These are phyloP conservation scores for Microcebus griseorufus DNA, from an alignment of 2,113 vertebrate species.

Conservation along the genomic window DNA sequence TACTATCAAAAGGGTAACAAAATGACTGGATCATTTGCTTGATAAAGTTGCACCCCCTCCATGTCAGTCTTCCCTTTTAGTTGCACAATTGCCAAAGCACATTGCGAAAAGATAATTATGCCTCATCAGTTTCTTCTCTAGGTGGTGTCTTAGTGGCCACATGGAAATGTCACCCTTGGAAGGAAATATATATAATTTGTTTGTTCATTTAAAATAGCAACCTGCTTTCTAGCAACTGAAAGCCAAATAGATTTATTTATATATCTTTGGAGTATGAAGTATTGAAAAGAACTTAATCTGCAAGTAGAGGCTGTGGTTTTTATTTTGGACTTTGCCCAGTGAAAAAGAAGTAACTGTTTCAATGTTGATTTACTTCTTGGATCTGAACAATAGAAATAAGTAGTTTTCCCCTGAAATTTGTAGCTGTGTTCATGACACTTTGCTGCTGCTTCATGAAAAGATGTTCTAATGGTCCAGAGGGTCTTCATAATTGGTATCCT, in stretches of 20 bases:
- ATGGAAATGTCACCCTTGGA: neutral
- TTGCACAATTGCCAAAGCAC: neutral
- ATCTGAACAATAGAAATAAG: neutral
- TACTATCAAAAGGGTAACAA: neutral
- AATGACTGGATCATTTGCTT: neutral
- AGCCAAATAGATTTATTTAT: neutral
- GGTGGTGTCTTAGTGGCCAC: neutral
- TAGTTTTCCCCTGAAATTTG: neutral
- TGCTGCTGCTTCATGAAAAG: neutral
- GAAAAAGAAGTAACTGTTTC: neutral
- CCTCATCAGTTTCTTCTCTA: neutral
- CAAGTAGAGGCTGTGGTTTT: neutral
- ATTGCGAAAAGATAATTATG: neutral
- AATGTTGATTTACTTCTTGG: neutral
- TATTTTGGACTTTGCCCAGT: neutral
- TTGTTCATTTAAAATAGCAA: neutral
- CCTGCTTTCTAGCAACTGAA: neutral
- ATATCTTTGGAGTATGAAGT: neutral
- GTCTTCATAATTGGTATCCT: neutral
- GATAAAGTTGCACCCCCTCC: neutral
- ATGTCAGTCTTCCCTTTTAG: neutral
- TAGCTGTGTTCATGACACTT: neutral
- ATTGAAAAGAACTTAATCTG: neutral
- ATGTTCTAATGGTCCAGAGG: neutral
- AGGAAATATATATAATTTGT: neutral